phyloP scores from a whole-genome alignment of 35 echinoderm and acorn worm genomes.

The Acanthaster planci region DNA sequence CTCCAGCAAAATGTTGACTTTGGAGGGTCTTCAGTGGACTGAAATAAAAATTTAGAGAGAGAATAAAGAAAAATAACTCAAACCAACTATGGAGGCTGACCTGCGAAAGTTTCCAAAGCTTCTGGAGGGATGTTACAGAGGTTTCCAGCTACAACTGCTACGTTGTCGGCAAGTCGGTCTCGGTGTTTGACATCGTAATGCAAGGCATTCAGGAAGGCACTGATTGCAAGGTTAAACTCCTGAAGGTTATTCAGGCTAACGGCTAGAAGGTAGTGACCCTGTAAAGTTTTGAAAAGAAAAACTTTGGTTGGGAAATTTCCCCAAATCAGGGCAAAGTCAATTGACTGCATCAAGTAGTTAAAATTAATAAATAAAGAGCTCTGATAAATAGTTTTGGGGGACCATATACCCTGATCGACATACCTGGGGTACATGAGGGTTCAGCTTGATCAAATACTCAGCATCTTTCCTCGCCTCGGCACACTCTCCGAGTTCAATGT shows the following conservation, averaged over 20 bases:
- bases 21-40: too few relatives aligned
- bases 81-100: slow-evolving; percentile 23
- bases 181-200: slow-evolving; percentile 72
- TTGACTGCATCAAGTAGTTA: too few relatives aligned
- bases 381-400: too few relatives aligned
- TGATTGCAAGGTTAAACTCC: slow-evolving; percentile 49
- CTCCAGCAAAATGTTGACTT: too few relatives aligned
- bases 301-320: too few relatives aligned
- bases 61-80: background rate
- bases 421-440: slow-evolving; percentile 89
- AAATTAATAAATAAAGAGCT: too few relatives aligned
- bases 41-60: too few relatives aligned
- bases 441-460: slow-evolving; percentile 80
- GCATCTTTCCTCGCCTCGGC: slow-evolving; percentile 80
- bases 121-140: slow-evolving; percentile 65
- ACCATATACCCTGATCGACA: background rate
- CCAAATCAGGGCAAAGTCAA: too few relatives aligned
- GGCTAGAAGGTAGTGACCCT: slow-evolving; percentile 87
- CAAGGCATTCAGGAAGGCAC: slow-evolving; percentile 82
- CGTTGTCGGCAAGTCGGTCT: slow-evolving; percentile 68
- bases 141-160: slow-evolving; percentile 73
- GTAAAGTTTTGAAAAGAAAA: background rate
- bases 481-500: slow-evolving; percentile 69
- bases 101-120: slow-evolving; percentile 44
- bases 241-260: slow-evolving; percentile 73